Evolutionary conservation across 2,113 vertebrate genomes (phyloP), one percentile per base, ranked within the genome.

Genomic region (Macquaria ambigua): DNA sequence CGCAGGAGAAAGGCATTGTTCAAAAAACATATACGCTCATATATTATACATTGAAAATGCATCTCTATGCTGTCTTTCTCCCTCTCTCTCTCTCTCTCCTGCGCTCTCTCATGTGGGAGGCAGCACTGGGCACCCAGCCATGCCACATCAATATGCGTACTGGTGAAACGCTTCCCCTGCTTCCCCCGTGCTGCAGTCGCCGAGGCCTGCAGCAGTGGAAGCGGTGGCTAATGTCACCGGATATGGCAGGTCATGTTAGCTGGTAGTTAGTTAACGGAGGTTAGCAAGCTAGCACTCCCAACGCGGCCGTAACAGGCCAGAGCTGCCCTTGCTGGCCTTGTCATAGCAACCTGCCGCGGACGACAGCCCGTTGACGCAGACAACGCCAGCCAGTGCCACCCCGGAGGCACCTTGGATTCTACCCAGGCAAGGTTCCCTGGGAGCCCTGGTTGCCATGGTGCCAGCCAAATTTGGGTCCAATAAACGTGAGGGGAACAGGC

Each of bases 381-480:
- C 92, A 84, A 81, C 92, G 84, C 83, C 90, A 92, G 91, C 93
- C 92, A 92, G 88, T 86, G 89, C 87, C 93, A 87, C 93, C 95
- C 93, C 91, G 86, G 85, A 91, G 91, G 92, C 93, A 93, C 91
- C 93, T 95, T 96, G 95, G 95, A 96, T 87, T 83, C 84, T 81
- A 84, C 94, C 95, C 95, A 95, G 94, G 88, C 92, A 92, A 94
- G 93, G 93, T 95, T 95, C 94, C 93, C 92, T 91, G 90, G 90
- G 94, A 95, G 92, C 86, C 91, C 67, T 81, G 84, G 96, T 96
- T 96, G 93, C 95, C 95, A 96, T 96, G 95, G 94, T 88, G 88
- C 93, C 95, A 95, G 94, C 91, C 93, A 85, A 94, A 95, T 95
- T 93, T 90, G 91, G 91, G 93, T 92, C 94, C 96, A 95, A 95